A percentile compares a stretch with the other conserved stretches of the same genome.
Evolutionary conservation across 2,888 invertebrate genomes (phyloP).

Genomic region (Salticus scenicus): DNA sequence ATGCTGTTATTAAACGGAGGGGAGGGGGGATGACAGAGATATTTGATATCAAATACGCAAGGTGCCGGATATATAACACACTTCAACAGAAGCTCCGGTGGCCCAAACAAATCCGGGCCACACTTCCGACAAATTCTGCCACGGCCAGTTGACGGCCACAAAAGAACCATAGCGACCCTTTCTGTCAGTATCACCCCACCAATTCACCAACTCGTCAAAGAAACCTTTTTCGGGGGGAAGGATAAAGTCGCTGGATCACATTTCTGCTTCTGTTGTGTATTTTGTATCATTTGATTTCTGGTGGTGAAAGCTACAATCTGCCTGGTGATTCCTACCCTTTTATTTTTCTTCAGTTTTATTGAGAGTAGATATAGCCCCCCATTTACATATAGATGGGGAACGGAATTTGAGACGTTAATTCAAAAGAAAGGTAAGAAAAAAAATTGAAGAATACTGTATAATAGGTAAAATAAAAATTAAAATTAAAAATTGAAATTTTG

Average conservation of each 20-base stretch:
- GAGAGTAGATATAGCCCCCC: too few relatives aligned
- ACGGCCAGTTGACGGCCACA: slow-evolving; percentile 54
- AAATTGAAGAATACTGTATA: too few relatives aligned
- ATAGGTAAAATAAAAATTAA: too few relatives aligned
- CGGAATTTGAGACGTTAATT: too few relatives aligned
- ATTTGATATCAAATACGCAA: slow-evolving; percentile 17
- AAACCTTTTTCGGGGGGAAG: slow-evolving; percentile 1
- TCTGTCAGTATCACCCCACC: slow-evolving; percentile 5
- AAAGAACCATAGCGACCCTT: slow-evolving; percentile 29
- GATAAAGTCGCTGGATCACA: slow-evolving; percentile 25
- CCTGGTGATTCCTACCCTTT: background rate
- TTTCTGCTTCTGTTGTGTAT: slow-evolving; percentile 27
- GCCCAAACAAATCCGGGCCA: slow-evolving; percentile 45
- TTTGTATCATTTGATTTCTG: slow-evolving; percentile 57
- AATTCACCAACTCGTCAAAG: slow-evolving; percentile 8
- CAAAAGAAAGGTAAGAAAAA: too few relatives aligned
- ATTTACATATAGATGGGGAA: too few relatives aligned
- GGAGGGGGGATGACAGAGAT: slow-evolving; percentile 4
- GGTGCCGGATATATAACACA: slow-evolving; percentile 13
- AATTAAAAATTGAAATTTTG: too few relatives aligned
- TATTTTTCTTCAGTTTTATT: background rate
- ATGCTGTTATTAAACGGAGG: background rate
- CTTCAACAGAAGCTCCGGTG: slow-evolving; percentile 6
- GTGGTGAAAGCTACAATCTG: slow-evolving; percentile 36
- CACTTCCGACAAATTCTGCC: slow-evolving; percentile 65